Base-by-base conservation (phyloP, 2,888 invertebrate genomes). In the Girardia tigrina region DNA sequence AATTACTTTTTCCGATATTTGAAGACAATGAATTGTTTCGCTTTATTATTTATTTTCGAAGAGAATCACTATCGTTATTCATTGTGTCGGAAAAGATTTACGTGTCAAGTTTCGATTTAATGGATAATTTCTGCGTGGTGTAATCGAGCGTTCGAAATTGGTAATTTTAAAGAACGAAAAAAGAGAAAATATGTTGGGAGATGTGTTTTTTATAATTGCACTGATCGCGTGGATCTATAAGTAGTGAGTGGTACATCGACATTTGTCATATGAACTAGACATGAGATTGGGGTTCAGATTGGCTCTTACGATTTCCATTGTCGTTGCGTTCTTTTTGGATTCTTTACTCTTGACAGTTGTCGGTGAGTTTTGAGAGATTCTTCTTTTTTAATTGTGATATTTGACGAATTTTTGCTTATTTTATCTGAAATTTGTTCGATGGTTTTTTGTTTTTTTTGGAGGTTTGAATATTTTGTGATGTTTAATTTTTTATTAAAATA, bases 301-400 rank as follows among this genome's bases (percentile, higher is more conserved):
- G 23, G 23, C 56, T n/a, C 6, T 56, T 56, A 56, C 56, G 23
- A 16, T 16, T 12, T 12, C 8, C n/a, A 56, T 71, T 71, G 23
- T 71, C n/a, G 28, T 71, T 23, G 27, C 71, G 4, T 71, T 71
- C n/a, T 71, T 71, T 28, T 1, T 71, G 12, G 71, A 71, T 23
- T 71, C 71, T 2, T 28, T 71, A 28, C 26, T 71, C 4, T 29
- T 71, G n/a, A 71, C 71, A 71, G 20, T 71, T 71, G 71, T 71
- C 4, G 71, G 71, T 71, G 4, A 71, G 71, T 23, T 27, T 16
- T n/a, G n/a, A n/a, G n/a, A 42, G 14, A 42, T 42, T n/a, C 42
- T 42, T 42, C n/a, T n/a, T n/a, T n/a, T n/a, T n/a, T n/a, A n/a
- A 56, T 56, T 56, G n/a, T 56, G 36, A 36, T 36, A 12, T 36